A percentile compares a stretch with the other conserved stretches of the same genome.
Conservation (phyloP, 2,113 vertebrate species). For the Urocitellus parryii region DNA sequence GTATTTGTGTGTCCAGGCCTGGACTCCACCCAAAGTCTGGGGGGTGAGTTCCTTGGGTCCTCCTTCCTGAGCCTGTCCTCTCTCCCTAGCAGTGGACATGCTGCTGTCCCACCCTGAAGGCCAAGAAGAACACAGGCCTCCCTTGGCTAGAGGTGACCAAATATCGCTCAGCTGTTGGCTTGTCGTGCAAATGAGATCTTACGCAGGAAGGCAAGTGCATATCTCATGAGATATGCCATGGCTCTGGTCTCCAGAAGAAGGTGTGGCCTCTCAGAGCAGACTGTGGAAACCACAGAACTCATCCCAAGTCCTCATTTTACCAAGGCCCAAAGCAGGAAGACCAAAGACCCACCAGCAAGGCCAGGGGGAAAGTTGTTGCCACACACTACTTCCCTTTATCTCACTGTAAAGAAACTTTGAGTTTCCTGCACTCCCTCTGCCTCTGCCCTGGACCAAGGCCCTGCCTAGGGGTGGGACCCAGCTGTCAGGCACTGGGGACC, state of each 20-base stretch:
- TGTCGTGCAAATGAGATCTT: neutral
- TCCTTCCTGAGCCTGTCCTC: neutral
- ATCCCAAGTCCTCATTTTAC: neutral
- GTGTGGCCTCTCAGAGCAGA: neutral
- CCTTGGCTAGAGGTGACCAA: neutral
- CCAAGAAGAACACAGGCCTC: neutral
- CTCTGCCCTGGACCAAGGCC: neutral
- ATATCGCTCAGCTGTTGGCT: neutral
- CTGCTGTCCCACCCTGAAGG: neutral
- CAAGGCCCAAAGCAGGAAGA: neutral
- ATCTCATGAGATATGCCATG: neutral
- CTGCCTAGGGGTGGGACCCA: neutral
- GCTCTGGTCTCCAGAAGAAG: neutral
- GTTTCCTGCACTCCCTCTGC: neutral
- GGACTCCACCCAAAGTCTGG: neutral
- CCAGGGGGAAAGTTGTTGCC: neutral
- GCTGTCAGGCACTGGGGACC: neutral
- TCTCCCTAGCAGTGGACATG: too few species aligned
- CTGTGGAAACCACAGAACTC: neutral
- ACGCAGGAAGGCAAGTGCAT: neutral
- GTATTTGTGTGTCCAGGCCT: neutral
- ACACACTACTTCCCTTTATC: accelerated
- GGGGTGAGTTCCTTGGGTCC: neutral
- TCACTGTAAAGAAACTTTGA: accelerated
- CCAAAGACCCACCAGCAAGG: accelerated